Percentiles rank a stretch among this genome's conserved stretches.
These are phyloP conservation scores for Eupeodes corollae DNA, from an alignment of 1,140 invertebrate genomes.

Conservation along the genomic window DNA sequence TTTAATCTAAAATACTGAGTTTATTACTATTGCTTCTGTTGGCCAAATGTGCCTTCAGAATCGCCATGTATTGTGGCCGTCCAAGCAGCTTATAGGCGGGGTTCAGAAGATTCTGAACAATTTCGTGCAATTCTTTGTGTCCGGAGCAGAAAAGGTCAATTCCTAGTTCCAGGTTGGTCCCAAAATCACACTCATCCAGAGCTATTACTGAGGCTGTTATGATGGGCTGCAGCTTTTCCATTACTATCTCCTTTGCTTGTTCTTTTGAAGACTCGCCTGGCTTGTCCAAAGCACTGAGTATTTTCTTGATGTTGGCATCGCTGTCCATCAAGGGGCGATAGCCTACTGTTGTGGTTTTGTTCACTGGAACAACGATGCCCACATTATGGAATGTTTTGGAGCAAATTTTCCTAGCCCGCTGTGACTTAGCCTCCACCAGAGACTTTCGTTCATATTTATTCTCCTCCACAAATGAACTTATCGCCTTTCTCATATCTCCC, in stretches of 20 bases:
- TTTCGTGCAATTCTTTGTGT: slow-evolving; percentile 52
- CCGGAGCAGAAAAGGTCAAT: slow-evolving; percentile 75
- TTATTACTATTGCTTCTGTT: slow-evolving; percentile 15
- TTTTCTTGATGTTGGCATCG: slow-evolving; percentile 63
- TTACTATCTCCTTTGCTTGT: slow-evolving; percentile 41
- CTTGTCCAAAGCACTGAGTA: slow-evolving; percentile 52
- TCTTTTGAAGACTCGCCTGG: slow-evolving; percentile 38
- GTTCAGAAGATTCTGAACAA: slow-evolving; percentile 51
- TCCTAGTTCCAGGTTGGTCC: slow-evolving; percentile 75
- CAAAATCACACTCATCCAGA: slow-evolving; percentile 89
- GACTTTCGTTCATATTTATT: slow-evolving; percentile 40
- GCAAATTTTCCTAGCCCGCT: slow-evolving; percentile 56
- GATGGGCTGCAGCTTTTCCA: slow-evolving; percentile 60
- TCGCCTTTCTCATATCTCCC: slow-evolving; percentile 44
- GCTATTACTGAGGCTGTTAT: slow-evolving; percentile 51
- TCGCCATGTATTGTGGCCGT: slow-evolving; percentile 60
- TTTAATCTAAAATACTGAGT: slow-evolving; percentile 20
- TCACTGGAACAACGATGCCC: slow-evolving; percentile 80
- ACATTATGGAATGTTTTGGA: slow-evolving; percentile 70
- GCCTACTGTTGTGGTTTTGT: slow-evolving; percentile 67
- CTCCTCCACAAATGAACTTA: slow-evolving; percentile 54
- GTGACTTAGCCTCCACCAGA: slow-evolving; percentile 34
- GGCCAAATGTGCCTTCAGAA: slow-evolving; percentile 56
- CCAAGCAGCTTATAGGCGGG: slow-evolving; percentile 69
- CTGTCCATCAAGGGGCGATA: slow-evolving; percentile 65